Percentiles rank a stretch among this genome's conserved stretches.
Conservation (phyloP, 2,888 invertebrate genomes). For the Masnerella sp. region DNA sequence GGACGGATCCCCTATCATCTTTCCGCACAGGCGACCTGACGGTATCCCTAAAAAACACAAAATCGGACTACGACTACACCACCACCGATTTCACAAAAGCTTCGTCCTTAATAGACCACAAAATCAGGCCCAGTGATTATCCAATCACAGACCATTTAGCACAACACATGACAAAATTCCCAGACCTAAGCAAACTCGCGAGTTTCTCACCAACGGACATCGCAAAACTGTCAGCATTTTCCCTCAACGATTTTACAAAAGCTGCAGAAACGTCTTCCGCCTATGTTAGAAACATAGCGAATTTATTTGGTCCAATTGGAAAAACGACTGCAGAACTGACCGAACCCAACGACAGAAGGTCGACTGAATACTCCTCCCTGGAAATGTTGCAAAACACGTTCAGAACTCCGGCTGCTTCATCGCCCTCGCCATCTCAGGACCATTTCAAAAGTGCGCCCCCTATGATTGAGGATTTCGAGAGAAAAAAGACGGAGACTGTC, state of each 20-base stretch:
- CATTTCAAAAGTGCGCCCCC: constrained; percentile 56
- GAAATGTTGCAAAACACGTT: constrained; percentile 65
- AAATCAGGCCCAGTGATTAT: constrained; percentile 68
- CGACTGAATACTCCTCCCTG: constrained; percentile 66
- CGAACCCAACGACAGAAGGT: constrained; percentile 66
- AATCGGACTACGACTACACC: constrained; percentile 72
- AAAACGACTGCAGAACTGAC: constrained; percentile 68
- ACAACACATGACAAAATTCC: constrained; percentile 73
- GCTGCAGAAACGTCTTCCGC: constrained; percentile 71
- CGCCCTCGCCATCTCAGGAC: constrained; percentile 63
- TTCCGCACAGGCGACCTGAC: constrained; percentile 75
- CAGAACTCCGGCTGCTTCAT: constrained; percentile 59
- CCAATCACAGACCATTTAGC: constrained; percentile 72
- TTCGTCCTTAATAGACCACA: constrained; percentile 66
- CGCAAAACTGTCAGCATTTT: constrained; percentile 74
- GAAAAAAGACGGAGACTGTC: constrained; percentile 64
- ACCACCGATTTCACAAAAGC: constrained; percentile 71
- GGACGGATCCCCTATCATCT: constrained; percentile 70
- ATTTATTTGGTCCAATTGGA: constrained; percentile 72
- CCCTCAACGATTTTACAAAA: constrained; percentile 73
- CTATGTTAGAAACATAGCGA: constrained; percentile 74
- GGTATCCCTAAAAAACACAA: constrained; percentile 74
- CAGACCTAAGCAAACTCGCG: constrained; percentile 73
- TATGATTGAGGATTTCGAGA: constrained; percentile 65
- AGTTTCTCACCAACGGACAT: constrained; percentile 73